Base-by-base conservation (phyloP, 1,140 invertebrate genomes). In the Polyergus mexicanus region DNA sequence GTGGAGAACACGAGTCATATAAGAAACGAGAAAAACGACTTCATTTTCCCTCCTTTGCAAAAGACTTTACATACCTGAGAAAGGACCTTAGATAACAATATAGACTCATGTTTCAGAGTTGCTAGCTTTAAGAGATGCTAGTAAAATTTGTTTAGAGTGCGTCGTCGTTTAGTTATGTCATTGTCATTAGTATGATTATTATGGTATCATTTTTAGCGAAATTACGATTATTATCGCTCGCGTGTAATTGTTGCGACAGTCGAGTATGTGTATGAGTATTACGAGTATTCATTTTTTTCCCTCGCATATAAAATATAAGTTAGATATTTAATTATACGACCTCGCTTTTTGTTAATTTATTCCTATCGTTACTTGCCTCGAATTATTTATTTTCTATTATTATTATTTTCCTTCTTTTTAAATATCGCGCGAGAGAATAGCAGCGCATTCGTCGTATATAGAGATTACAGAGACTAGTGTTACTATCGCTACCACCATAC, bases 321-420 rank as follows among this genome's bases (percentile, higher is more conserved):
- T 72, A 60, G 76, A n/a, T 68, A 80, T 89, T 89, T 86, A 86
- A 88, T 69, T 76, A 60, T 35, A 72, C 38, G 13, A 60, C 60
- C 83, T 78, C 66, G 80, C 66, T 72, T 54, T 81, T 78, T 35
- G 72, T 88, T 88, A 83, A 90, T 90, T 90, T 90, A 90, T 90
- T 89, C 35, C 44, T 25, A 54, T 56, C 38, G 41, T 87, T 86
- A 84, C 28, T 90, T 58, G 86, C 85, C 83, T 65, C 75, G 41
- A 74, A 75, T 91, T 91, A 91, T 91, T 91, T 91, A 91, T 90
- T 91, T 41, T 65, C 62, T 28, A 68, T 56, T 80, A 28, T n/a
- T 13, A 10, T 28, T 19, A 35, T 62, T 88, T 86, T 41, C 22
- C 7, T 41, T 66, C n/a, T n/a, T 25, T n/a, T 86, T 85, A 85